These are phyloP conservation scores for Myiotriccus ornatus DNA, from an alignment of 2,797 vertebrate species.

Conservation along the genomic window DNA sequence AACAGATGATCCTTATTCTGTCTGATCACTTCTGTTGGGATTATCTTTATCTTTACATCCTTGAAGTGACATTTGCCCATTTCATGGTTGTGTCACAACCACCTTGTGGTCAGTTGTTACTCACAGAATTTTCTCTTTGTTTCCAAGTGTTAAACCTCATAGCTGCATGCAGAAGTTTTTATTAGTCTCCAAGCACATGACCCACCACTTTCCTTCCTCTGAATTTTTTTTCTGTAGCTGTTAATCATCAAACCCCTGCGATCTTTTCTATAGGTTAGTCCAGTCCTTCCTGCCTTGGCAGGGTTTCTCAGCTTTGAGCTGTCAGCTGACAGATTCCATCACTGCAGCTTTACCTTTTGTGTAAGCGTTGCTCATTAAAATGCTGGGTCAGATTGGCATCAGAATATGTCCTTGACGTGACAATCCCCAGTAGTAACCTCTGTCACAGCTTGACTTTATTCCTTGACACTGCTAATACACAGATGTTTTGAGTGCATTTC, in stretches of 20 bases:
- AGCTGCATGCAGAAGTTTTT: neutral
- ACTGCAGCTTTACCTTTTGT: neutral
- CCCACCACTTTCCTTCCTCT: neutral
- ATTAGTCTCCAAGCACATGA: neutral
- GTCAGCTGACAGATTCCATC: neutral
- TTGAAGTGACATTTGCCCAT: fast-evolving
- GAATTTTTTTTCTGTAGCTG: neutral
- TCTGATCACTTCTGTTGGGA: neutral
- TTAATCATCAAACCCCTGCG: neutral
- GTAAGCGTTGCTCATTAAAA: neutral
- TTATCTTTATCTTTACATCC: neutral
- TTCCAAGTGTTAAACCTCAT: neutral
- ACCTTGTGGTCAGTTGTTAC: neutral
- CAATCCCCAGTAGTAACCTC: neutral
- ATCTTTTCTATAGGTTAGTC: slow-evolving; percentile 4
- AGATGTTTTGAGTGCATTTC: neutral
- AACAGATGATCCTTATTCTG: neutral
- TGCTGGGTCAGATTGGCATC: neutral
- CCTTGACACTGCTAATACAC: neutral
- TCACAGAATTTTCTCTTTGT: neutral
- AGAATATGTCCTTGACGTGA: neutral
- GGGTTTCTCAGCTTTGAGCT: neutral
- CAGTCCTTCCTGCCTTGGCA: neutral
- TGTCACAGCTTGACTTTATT: neutral
- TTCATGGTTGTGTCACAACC: neutral